A percentile compares a stretch with the other conserved stretches of the same genome.
Evolutionary conservation across 2,113 vertebrate genomes (phyloP).

Genomic region (Diadophis punctatus): DNA sequence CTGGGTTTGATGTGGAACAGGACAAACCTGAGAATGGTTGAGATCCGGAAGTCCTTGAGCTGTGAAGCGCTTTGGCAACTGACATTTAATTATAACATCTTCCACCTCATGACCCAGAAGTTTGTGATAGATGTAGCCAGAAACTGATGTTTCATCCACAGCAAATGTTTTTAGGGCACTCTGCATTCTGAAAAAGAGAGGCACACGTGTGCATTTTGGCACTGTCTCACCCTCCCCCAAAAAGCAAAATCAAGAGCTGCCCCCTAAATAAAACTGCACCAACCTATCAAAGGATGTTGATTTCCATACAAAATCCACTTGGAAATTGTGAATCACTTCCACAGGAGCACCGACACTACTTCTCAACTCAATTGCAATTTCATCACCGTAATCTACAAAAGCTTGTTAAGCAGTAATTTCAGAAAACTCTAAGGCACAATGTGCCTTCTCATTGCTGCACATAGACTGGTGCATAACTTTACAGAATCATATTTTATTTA

Average conservation of each 20-base stretch:
- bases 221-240: neutral
- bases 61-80: constrained; percentile 97
- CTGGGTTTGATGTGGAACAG: neutral
- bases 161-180: constrained; percentile 96
- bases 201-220: too few species aligned
- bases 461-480: neutral
- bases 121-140: constrained; percentile 98
- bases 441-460: constrained; percentile 28
- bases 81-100: constrained; percentile 98
- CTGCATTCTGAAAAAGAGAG: constrained; percentile 83
- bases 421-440: neutral
- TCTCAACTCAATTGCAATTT: constrained; percentile 95
- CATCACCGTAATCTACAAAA: constrained; percentile 92
- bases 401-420: constrained; percentile 75
- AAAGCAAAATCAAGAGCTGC: neutral
- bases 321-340: constrained; percentile 97
- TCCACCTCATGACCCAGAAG: constrained; percentile 95
- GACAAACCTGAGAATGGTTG: constrained; percentile 92
- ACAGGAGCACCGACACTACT: constrained; percentile 94
- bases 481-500: too few species aligned
- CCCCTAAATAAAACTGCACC: neutral
- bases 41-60: constrained; percentile 96
- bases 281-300: constrained; percentile 98
- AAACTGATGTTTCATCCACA: constrained; percentile 96
- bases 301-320: constrained; percentile 99